Conservation (phyloP, 2,888 invertebrate species). For the Candidula unifasciata region DNA sequence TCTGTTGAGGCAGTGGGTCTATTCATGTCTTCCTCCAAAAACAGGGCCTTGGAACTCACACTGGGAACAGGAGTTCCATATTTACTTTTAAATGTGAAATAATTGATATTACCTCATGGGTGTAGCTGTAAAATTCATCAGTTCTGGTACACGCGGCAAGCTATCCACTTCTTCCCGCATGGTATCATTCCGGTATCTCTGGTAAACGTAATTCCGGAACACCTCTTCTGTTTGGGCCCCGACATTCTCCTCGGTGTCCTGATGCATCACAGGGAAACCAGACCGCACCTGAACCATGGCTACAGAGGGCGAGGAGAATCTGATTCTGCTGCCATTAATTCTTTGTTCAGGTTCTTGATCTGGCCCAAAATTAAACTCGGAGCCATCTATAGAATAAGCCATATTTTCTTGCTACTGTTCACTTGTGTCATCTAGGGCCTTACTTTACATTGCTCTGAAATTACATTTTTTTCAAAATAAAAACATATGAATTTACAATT, state of each 20-base stretch:
- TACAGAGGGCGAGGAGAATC: not conserved
- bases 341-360: not conserved
- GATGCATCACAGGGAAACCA: conserved; percentile 56
- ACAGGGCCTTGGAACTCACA: no score
- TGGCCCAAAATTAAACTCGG: not conserved
- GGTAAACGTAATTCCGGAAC: conserved; percentile 73
- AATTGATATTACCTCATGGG: conserved; percentile 65
- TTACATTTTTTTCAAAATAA: not conserved
- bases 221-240: conserved; percentile 73
- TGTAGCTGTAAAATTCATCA: conserved; percentile 67
- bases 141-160: conserved; percentile 68
- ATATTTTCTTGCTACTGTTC: not conserved
- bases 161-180: conserved; percentile 56
- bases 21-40: no score
- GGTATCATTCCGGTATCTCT: conserved; percentile 68
- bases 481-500: no score
- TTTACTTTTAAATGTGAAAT: no score
- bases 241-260: conserved; percentile 75
- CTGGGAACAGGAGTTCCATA: no score
- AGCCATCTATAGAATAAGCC: not conserved
- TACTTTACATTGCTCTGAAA: conserved; percentile 25
- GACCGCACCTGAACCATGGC: conserved; percentile 36
- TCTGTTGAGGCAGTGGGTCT: no score
- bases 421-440: not conserved
- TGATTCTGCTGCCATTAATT: not conserved